phyloP scores from a whole-genome alignment of 2,888 invertebrate species.

The Argynnis bischoffii region DNA sequence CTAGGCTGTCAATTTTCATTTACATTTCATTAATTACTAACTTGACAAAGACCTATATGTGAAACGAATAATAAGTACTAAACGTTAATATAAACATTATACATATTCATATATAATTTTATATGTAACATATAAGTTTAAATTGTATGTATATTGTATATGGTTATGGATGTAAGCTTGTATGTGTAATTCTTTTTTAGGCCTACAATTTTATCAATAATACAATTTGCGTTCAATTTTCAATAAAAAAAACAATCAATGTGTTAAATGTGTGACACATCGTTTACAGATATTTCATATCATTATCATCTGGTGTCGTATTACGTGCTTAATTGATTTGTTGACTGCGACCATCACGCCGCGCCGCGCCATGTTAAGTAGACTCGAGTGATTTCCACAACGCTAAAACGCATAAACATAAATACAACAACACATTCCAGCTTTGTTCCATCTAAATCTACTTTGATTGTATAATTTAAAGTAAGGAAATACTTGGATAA shows the following conservation, averaged over 20 bases:
- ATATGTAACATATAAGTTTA: no score
- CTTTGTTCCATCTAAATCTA: neutral
- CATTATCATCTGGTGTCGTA: conserved; percentile 12
- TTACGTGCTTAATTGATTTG: conserved; percentile 31
- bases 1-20: conserved; percentile 1
- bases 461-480: neutral
- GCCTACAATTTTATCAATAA: neutral
- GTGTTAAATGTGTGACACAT: neutral
- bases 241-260: no score
- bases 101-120: neutral
- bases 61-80: neutral
- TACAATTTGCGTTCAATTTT: no score
- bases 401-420: conserved; percentile 14
- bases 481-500: no score
- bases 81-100: neutral
- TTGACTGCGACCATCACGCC: conserved; percentile 27
- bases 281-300: conserved; percentile 20
- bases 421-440: neutral
- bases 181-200: neutral
- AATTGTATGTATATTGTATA: no score
- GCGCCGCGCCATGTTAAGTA: conserved; percentile 8
- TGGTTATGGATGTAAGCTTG: no score
- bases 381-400: conserved; percentile 27
- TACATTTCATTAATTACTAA: neutral
- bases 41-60: no score